phyloP scores from a whole-genome alignment of 2,888 invertebrate genomes.

The Drosophila yooni region DNA sequence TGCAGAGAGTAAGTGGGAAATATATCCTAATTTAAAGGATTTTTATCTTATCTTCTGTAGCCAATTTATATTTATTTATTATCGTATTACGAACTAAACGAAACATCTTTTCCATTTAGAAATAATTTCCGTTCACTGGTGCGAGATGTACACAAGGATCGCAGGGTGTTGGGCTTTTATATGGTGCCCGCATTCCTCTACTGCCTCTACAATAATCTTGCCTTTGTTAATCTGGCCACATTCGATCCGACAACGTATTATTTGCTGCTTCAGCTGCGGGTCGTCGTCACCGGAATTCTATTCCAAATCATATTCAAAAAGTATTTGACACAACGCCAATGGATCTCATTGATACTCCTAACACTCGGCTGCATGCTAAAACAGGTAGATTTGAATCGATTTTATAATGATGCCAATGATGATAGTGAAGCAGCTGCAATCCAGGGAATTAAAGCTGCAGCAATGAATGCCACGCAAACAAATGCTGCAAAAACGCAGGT shows the following conservation, averaged over 20 bases:
- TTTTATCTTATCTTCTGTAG: neutral
- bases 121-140: slow-evolving; percentile 73
- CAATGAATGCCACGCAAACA: slow-evolving; percentile 1
- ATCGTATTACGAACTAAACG: neutral
- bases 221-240: slow-evolving; percentile 94
- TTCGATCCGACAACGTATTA: slow-evolving; percentile 98
- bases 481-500: slow-evolving; percentile 12
- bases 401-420: slow-evolving; percentile 76
- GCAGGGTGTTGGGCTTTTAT: slow-evolving; percentile 90
- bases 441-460: slow-evolving; percentile 12
- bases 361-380: slow-evolving; percentile 97
- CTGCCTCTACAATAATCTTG: slow-evolving; percentile 97
- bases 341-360: slow-evolving; percentile 94
- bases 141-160: slow-evolving; percentile 86
- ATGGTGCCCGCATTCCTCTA: slow-evolving; percentile 96
- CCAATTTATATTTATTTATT: slow-evolving; percentile 2
- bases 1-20: slow-evolving; percentile 87
- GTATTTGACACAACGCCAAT: slow-evolving; percentile 91
- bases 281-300: slow-evolving; percentile 95
- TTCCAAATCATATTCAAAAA: slow-evolving; percentile 95
- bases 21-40: neutral
- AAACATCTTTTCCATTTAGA: slow-evolving; percentile 37
- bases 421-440: slow-evolving; percentile 64
- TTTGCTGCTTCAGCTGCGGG: slow-evolving; percentile 94
- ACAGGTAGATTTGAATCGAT: slow-evolving; percentile 87